phyloP scores from a whole-genome alignment of 2,888 invertebrate species.

The Rhamphomyia laevipes region DNA sequence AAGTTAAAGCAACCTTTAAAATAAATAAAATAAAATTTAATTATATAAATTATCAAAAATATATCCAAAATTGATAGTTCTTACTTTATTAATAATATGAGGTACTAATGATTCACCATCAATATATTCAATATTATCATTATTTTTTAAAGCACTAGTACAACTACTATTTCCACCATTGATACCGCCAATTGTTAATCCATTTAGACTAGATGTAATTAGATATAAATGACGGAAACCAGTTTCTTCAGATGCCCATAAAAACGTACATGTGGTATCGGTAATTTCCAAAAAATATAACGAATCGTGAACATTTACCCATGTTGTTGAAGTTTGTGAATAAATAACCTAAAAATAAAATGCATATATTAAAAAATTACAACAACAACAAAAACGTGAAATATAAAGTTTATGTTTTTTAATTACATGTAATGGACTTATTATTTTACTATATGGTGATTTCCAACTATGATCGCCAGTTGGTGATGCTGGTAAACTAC shows the following conservation, averaged over 20 bases:
- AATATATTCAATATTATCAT: conserved; percentile 20
- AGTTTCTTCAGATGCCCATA: conserved; percentile 89
- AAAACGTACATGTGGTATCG: conserved; percentile 47
- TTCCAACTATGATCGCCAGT: conserved; percentile 36
- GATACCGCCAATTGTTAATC: conserved; percentile 24
- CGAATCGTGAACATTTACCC: conserved; percentile 91
- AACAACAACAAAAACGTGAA: too few relatives aligned
- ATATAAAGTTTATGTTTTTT: neutral
- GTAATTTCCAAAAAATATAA: conserved; percentile 60
- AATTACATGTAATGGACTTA: conserved; percentile 31
- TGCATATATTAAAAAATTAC: neutral
- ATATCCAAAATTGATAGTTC: neutral
- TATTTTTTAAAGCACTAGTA: conserved; percentile 17
- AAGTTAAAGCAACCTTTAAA: conserved; percentile 56
- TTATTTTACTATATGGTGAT: conserved; percentile 30
- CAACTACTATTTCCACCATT: conserved; percentile 42
- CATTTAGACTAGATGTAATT: conserved; percentile 50
- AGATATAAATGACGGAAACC: conserved; percentile 82
- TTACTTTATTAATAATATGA: conserved; percentile 50
- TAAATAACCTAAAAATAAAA: conserved; percentile 30
- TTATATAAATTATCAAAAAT: neutral
- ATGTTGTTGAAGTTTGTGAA: conserved; percentile 52
- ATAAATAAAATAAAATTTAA: neutral
- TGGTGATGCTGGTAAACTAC: conserved; percentile 38
- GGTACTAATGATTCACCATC: conserved; percentile 39